Evolutionary conservation across 2,888 invertebrate genomes (phyloP).

Genomic region (Drosophila barbarae): DNA sequence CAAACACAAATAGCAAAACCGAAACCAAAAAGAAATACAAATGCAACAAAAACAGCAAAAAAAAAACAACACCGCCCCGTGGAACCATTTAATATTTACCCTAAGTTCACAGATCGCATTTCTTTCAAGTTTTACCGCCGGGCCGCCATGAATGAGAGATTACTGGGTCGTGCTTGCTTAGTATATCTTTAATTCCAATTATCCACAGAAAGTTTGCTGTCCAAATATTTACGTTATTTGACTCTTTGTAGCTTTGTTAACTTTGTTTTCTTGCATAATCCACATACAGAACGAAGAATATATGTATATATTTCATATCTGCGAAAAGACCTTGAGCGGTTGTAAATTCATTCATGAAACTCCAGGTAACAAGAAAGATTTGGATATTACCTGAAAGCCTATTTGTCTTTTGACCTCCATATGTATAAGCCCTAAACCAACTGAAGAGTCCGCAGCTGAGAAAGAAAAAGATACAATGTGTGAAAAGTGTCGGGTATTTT

Average conservation of each 20-base stretch:
- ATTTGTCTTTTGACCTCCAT: slow-evolving; percentile 26
- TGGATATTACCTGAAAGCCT: slow-evolving; percentile 23
- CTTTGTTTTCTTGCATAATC: slow-evolving; percentile 26
- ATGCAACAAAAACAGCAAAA: slow-evolving; percentile 14
- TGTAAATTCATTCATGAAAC: slow-evolving; percentile 54
- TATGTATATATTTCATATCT: slow-evolving; percentile 25
- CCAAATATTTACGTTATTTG: slow-evolving; percentile 37
- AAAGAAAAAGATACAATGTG: slow-evolving; percentile 44
- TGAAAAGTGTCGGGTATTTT: slow-evolving; percentile 55
- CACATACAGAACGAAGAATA: slow-evolving; percentile 8
- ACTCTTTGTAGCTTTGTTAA: slow-evolving; percentile 11
- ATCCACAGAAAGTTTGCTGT: slow-evolving; percentile 43
- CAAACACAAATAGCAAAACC: slow-evolving; percentile 61
- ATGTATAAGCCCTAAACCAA: slow-evolving; percentile 13
- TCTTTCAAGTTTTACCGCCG: slow-evolving; percentile 60
- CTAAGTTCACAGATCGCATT: slow-evolving; percentile 60
- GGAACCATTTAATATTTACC: slow-evolving; percentile 48
- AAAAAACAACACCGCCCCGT: slow-evolving; percentile 15
- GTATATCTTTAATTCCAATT: slow-evolving; percentile 69
- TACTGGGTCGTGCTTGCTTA: slow-evolving; percentile 27
- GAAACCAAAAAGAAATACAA: slow-evolving; percentile 33
- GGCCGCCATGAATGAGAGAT: slow-evolving; percentile 34
- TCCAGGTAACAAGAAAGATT: slow-evolving; percentile 5
- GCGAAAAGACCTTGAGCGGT: slow-evolving; percentile 37
- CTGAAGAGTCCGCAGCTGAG: slow-evolving; percentile 12